Conservation (phyloP, 2,888 invertebrate species). For the Drosophila subquinaria region DNA sequence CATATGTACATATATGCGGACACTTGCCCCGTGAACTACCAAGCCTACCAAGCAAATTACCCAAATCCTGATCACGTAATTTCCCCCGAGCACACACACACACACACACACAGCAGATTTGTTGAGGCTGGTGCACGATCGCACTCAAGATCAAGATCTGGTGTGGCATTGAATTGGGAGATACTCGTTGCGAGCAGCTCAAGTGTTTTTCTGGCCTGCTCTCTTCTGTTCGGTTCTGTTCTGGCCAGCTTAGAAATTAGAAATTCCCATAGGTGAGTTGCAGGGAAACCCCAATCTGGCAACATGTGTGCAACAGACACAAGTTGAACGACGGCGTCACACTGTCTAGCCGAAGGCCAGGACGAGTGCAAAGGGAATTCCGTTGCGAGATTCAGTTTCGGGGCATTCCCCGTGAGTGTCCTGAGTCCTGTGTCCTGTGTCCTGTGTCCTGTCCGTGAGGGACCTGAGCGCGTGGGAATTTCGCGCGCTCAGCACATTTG, state of each 20-base stretch:
- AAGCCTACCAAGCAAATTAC: conserved; percentile 32
- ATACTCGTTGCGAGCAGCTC: conserved; percentile 21
- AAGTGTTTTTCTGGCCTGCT: conserved; percentile 27
- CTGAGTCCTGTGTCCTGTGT: not conserved
- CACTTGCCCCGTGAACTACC: conserved; percentile 43
- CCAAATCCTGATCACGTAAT: conserved; percentile 46
- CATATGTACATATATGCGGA: too few relatives aligned
- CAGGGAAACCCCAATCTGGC: conserved; percentile 67
- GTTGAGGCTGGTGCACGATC: conserved; percentile 35
- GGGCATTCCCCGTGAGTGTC: conserved; percentile 60
- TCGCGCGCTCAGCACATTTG: conserved; percentile 58
- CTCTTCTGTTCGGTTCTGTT: conserved; percentile 22
- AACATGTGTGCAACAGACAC: conserved; percentile 81
- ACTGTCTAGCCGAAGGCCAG: conserved; percentile 48
- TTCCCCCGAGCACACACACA: conserved; percentile 25
- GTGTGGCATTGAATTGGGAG: conserved; percentile 18
- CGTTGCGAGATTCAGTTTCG: conserved; percentile 68
- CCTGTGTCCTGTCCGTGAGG: not conserved
- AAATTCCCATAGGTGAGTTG: conserved; percentile 71
- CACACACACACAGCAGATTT: conserved; percentile 21
- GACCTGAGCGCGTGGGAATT: conserved; percentile 77
- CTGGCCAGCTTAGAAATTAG: conserved; percentile 45
- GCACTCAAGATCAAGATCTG: conserved; percentile 8
- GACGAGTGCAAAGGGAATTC: conserved; percentile 70
- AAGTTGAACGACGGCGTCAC: conserved; percentile 21